Base-by-base conservation (phyloP, 2,888 invertebrate species). In the Diogma glabrata region DNA sequence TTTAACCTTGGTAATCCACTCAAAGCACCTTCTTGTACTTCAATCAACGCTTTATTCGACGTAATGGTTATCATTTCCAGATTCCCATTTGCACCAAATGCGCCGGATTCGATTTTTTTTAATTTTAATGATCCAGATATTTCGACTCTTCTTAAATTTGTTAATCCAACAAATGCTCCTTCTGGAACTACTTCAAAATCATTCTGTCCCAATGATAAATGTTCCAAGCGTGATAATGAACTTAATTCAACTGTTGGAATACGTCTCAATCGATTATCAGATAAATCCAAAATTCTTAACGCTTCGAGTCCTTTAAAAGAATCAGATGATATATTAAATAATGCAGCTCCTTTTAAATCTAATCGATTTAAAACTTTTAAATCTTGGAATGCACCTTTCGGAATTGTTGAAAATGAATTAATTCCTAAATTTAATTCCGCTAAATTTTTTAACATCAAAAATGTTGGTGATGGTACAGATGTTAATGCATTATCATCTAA, bases 351-450 rank as follows among this genome's bases (percentile, higher is more conserved):
- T 59, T 82, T 82, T 56, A 91, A 72, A 66, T 90, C 89, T 59
- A 91, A 69, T 12, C 83, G 82, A 2, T 84, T 78, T 19, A 91
- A 71, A 53, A 82, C 80, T 57, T 81, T 82, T 9, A 90, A 74
- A 50, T 87, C 85, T 49, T 78, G 77, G 66, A 91, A 91, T 12
- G 86, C 82, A 57, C 86, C 86, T 58, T 84, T 82, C 8, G 84
- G 82, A 53, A 91, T 72, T 49, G 75, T 75, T 14, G 83, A 78
- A 64, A 91, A 89, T 0, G 82, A 85, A 64, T 91, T 91, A 55
- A 87, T 76, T 10, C 90, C 90, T 36, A 91, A 78, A 62, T 87
- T 88, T 10, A 91, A 71, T 66, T 91, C 91, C 3, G 89, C 90
- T 52, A 91, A 73, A 58, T 84, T 82, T 51, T 82, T 83, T 60